Percentiles rank a stretch among this genome's conserved stretches.
Evolutionary conservation across 1,140 invertebrate species (phyloP).

Genomic region (Acromyrmex charruanus): DNA sequence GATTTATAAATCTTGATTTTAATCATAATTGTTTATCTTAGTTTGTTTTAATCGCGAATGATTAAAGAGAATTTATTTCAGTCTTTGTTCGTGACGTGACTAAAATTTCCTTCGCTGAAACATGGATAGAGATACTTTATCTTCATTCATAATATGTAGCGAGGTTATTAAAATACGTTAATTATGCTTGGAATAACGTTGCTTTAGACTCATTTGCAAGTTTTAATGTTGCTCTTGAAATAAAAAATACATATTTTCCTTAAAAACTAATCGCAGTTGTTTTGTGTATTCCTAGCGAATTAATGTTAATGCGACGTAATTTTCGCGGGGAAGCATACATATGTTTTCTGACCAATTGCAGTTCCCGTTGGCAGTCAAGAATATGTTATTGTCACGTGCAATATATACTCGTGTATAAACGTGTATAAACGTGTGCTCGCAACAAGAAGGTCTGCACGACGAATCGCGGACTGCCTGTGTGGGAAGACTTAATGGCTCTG

Average conservation of each 20-base stretch:
- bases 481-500: constrained; percentile 53
- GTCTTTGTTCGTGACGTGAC: constrained; percentile 31
- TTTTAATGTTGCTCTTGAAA: constrained; percentile 36
- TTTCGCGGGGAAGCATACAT: constrained; percentile 1
- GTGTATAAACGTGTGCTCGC: constrained; percentile 7
- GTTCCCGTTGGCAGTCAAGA: constrained; percentile 41
- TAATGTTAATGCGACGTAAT: constrained; percentile 9
- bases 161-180: constrained; percentile 42
- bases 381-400: constrained; percentile 54
- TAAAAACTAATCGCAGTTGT: constrained; percentile 12
- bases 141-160: constrained; percentile 39
- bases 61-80: constrained; percentile 50
- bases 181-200: constrained; percentile 40
- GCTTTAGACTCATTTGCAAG: constrained; percentile 14
- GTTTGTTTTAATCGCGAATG: constrained; percentile 27
- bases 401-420: constrained; percentile 12
- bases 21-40: constrained; percentile 39
- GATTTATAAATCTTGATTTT: constrained; percentile 15
- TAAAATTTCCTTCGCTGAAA: constrained; percentile 34
- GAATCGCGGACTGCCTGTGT: constrained; percentile 35
- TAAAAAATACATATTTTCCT: background rate
- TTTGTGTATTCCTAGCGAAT: background rate
- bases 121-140: constrained; percentile 35
- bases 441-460: constrained; percentile 42
- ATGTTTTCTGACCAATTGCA: constrained; percentile 34